phyloP scores from a whole-genome alignment of 2,797 vertebrate genomes.

The Syndactyla subalaris region DNA sequence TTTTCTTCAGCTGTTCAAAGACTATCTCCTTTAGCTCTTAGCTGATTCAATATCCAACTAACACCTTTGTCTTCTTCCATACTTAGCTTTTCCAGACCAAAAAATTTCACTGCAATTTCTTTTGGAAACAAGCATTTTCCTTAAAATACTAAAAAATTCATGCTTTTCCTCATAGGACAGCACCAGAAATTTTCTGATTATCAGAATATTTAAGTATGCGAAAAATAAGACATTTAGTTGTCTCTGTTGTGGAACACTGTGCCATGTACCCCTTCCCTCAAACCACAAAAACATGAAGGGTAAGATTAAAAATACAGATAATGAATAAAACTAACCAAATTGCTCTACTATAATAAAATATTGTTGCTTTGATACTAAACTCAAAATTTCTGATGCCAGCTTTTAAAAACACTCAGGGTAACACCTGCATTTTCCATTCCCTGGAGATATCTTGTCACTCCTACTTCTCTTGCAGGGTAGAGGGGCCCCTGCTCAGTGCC shows the following conservation, averaged over 20 bases:
- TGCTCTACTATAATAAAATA: background rate
- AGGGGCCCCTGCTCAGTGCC: background rate
- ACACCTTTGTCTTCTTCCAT: background rate
- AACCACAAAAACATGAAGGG: background rate
- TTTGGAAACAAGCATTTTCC: background rate
- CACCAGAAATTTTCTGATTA: background rate
- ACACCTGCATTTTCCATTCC: background rate
- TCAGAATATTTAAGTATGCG: background rate
- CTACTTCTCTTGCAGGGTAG: background rate
- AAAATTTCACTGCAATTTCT: background rate
- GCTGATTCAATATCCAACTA: background rate
- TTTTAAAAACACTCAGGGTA: background rate
- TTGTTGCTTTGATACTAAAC: background rate
- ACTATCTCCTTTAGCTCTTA: background rate
- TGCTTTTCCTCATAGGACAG: background rate
- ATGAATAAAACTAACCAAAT: background rate
- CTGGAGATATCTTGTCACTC: background rate
- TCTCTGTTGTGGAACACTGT: background rate
- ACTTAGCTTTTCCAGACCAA: background rate
- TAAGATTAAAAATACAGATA: background rate
- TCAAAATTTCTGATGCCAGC: background rate
- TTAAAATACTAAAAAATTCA: background rate
- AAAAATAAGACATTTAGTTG: background rate
- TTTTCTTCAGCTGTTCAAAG: background rate
- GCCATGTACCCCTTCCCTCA: rapidly evolving